These are phyloP conservation scores for Archaeoteleia sp. DNA, from an alignment of 2,888 invertebrate species.

Conservation along the genomic window DNA sequence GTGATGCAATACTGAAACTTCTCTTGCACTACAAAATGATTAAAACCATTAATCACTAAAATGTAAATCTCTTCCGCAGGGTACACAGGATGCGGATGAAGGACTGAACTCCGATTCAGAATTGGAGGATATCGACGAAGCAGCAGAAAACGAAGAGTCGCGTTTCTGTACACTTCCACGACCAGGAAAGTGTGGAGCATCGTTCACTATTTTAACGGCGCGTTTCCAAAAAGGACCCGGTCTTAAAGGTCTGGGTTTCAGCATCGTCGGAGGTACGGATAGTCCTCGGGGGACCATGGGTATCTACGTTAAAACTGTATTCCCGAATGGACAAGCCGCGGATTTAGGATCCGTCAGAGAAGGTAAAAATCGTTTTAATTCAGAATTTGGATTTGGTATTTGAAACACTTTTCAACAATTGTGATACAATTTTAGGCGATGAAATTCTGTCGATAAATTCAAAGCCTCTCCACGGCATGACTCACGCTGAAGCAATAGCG, in stretches of 20 bases:
- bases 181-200: slow-evolving; percentile 75
- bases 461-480: slow-evolving; percentile 84
- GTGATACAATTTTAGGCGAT: slow-evolving; percentile 81
- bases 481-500: slow-evolving; percentile 86
- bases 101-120: slow-evolving; percentile 71
- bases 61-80: slow-evolving; percentile 67
- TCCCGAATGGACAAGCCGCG: slow-evolving; percentile 89
- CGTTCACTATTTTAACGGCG: slow-evolving; percentile 78
- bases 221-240: slow-evolving; percentile 87
- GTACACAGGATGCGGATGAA: slow-evolving; percentile 68
- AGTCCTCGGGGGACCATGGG: slow-evolving; percentile 91
- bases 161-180: slow-evolving; percentile 79
- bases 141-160: slow-evolving; percentile 77
- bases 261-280: slow-evolving; percentile 91
- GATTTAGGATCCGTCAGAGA: slow-evolving; percentile 86
- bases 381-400: no score
- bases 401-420: no score
- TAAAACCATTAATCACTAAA: no score
- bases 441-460: slow-evolving; percentile 88
- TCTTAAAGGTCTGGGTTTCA: slow-evolving; percentile 90
- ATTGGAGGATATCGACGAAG: slow-evolving; percentile 74
- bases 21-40: no score
- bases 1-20: no score
- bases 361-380: no score
- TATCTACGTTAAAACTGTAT: slow-evolving; percentile 91